These are phyloP conservation scores for Trypoxylus dichotomus DNA, from an alignment of 1,140 invertebrate species.

Conservation along the genomic window DNA sequence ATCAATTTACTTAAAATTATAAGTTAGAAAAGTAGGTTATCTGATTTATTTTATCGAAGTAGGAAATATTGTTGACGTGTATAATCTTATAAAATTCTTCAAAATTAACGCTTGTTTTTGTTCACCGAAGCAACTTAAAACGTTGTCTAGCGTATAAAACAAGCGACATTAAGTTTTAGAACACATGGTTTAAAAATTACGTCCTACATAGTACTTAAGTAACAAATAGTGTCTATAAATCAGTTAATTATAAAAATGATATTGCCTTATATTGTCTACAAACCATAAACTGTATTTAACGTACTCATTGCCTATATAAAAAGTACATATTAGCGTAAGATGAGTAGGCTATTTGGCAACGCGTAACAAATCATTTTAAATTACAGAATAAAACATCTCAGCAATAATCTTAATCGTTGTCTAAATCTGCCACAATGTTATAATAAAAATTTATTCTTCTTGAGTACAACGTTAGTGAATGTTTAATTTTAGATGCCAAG, in stretches of 20 bases:
- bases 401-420: slow-evolving; percentile 9
- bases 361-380: slow-evolving; percentile 16
- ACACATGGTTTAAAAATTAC: too few species aligned
- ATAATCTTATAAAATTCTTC: too few species aligned
- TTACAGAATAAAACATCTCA: not conserved
- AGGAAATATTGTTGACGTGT: too few species aligned
- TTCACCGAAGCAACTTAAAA: too few species aligned
- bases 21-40: too few species aligned
- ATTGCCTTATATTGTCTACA: not conserved
- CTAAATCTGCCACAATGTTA: not conserved
- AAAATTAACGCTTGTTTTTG: too few species aligned
- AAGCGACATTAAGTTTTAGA: too few species aligned
- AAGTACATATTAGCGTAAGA: not conserved
- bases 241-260: not conserved
- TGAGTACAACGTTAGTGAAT: not conserved
- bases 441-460: slow-evolving; percentile 11
- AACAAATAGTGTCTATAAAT: not conserved
- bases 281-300: not conserved
- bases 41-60: too few species aligned
- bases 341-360: not conserved
- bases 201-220: not conserved
- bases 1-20: too few species aligned
- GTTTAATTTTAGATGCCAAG: slow-evolving; percentile 23
- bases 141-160: too few species aligned
- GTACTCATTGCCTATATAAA: not conserved